Evolutionary conservation across 2,888 invertebrate genomes (phyloP), one percentile per base, ranked within the genome.

Genomic region (Ochropacha duplaris): DNA sequence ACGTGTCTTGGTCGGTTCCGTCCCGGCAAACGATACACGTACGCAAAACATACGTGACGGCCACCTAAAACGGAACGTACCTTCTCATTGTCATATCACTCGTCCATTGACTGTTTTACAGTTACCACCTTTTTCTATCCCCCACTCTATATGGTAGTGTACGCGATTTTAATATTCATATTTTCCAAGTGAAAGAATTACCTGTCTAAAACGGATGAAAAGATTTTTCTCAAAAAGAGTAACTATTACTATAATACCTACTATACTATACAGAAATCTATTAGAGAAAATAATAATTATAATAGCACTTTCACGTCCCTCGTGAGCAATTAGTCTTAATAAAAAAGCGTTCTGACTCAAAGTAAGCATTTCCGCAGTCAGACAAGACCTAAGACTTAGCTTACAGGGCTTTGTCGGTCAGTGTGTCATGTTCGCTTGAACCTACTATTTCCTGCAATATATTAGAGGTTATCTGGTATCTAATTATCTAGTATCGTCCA

Each of bases 91-190:
- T 83, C 88, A 88, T 90, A 90, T 86, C 88, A 85, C 73, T 83
- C 84, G 84, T 80, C 79, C 86, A 87, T 87, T 84, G 87, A 84
- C 85, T 83, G 83, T 79, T 89, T 86, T 86, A 91, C 90, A 86
- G 91, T 90, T 89, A 89, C 80, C 71, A 79, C 79, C 86, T 82
- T 84, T 81, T 83, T 79, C 81, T 81, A 75, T 72, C 72, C 28
- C 72, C 72, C 76, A 69, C 79, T 78, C 66, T 81, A 84, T 76
- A 86, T 74, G 85, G 88, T 61, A 61, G 66, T 72, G 76, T 71
- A 88, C 85, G 85, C 79, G 84, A 54, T 72, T 81, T 86, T 75
- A 85, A 90, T 90, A 90, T 90, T 88, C 79, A 90, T 88, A 84
- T 63, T 72, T 74, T 69, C 61, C 59, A 78, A 83, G 87, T 80